Conservation (phyloP, 2,888 invertebrate species). For the Dasysyrphus tricinctus region DNA sequence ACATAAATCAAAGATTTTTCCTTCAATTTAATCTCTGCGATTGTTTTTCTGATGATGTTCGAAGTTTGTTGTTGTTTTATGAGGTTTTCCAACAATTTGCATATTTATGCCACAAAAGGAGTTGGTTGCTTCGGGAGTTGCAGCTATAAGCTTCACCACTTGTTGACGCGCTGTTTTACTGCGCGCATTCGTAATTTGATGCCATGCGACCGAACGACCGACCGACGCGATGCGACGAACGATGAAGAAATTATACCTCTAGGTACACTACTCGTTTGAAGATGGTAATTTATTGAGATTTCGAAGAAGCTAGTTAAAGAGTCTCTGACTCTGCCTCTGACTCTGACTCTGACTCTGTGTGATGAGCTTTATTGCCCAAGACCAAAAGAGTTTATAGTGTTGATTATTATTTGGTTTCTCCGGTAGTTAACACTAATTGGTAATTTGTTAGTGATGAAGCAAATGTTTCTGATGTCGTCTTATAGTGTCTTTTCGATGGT, state of each 20-base stretch:
- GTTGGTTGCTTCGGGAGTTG: constrained; percentile 13
- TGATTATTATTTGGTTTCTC: constrained; percentile 72
- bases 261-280: constrained; percentile 35
- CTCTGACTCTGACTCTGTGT: not conserved
- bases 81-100: constrained; percentile 57
- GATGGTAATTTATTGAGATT: constrained; percentile 72
- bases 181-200: constrained; percentile 63
- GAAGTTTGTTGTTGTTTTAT: constrained; percentile 17
- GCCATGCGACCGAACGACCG: constrained; percentile 10
- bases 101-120: constrained; percentile 66
- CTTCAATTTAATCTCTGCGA: constrained; percentile 22
- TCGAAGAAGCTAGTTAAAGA: constrained; percentile 42
- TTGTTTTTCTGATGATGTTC: constrained; percentile 39
- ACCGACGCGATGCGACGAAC: not conserved
- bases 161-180: constrained; percentile 61
- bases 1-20: constrained; percentile 65
- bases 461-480: constrained; percentile 49
- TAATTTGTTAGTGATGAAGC: constrained; percentile 69
- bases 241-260: constrained; percentile 66
- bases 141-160: constrained; percentile 43
- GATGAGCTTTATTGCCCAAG: constrained; percentile 60
- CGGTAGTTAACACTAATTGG: constrained; percentile 71
- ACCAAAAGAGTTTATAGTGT: constrained; percentile 48
- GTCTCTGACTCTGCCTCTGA: not conserved
- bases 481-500: constrained; percentile 40